These are phyloP conservation scores for Cygnus olor DNA, from an alignment of 2,797 vertebrate species.

Conservation along the genomic window DNA sequence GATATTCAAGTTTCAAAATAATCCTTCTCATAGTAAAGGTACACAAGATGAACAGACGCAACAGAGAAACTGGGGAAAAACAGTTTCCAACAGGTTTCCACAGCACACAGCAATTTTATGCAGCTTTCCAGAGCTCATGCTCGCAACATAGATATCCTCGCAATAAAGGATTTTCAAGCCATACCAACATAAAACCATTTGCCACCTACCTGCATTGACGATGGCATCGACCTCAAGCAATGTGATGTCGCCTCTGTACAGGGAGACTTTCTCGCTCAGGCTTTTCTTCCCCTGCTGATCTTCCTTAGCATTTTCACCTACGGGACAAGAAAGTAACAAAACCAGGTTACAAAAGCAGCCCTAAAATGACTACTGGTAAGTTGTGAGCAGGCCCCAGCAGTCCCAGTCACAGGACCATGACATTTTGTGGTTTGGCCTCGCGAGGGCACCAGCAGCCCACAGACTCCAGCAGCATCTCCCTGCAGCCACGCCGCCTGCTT, in stretches of 20 bases:
- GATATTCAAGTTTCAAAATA: background rate
- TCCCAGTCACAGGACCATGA: background rate
- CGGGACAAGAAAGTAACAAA: constrained; percentile 27
- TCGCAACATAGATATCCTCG: fast-evolving
- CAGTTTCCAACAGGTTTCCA: background rate
- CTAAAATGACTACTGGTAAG: background rate
- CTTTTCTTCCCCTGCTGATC: constrained; percentile 75
- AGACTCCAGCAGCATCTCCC: background rate
- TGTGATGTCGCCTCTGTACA: constrained; percentile 97
- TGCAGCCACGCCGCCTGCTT: background rate
- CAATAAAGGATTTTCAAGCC: background rate
- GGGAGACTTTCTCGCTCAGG: constrained; percentile 91
- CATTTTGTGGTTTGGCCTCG: background rate
- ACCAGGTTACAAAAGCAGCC: background rate
- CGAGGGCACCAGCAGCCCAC: constrained; percentile 6
- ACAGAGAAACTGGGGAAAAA: background rate
- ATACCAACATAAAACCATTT: background rate
- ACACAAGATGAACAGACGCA: background rate
- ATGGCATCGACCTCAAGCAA: constrained; percentile 94
- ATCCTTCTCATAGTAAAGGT: background rate
- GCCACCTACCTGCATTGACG: constrained; percentile 94
- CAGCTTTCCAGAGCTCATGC: background rate
- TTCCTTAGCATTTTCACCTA: constrained; percentile 85
- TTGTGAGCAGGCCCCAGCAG: background rate
- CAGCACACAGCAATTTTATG: background rate